phyloP scores from a whole-genome alignment of 2,113 vertebrate genomes.

The Cairina moschata region DNA sequence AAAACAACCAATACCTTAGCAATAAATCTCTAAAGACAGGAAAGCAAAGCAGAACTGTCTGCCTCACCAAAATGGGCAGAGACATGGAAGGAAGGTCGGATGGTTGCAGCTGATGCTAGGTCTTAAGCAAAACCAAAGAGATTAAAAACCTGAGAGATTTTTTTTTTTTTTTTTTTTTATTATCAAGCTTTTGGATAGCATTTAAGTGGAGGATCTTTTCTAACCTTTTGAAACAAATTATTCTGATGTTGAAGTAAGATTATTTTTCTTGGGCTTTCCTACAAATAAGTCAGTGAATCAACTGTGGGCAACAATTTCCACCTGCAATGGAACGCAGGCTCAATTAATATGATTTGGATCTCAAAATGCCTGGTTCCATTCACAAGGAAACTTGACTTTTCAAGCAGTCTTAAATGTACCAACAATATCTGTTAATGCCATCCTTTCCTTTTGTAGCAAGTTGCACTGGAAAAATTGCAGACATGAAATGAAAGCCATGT shows the following conservation, averaged over 20 bases:
- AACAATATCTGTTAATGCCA: not conserved
- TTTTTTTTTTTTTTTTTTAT: not conserved
- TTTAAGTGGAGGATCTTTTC: not conserved
- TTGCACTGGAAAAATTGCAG: not conserved
- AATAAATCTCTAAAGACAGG: not conserved
- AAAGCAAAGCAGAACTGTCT: not conserved
- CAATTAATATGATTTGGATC: not conserved
- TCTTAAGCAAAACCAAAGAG: not conserved
- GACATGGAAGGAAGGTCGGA: not conserved
- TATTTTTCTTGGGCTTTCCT: not conserved
- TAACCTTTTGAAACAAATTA: not conserved
- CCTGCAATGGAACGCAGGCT: not conserved
- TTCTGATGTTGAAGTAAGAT: not conserved
- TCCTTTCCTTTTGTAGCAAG: not conserved
- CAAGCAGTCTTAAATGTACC: not conserved
- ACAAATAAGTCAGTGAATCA: not conserved
- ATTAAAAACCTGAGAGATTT: not conserved
- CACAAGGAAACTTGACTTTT: not conserved
- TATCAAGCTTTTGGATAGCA: not conserved
- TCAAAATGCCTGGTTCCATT: not conserved
- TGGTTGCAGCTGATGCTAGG: not conserved
- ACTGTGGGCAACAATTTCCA: not conserved
- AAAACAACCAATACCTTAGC: not conserved
- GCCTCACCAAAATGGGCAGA: not conserved
- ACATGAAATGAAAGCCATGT: not conserved